Percentiles rank a stretch among this genome's conserved stretches.
phyloP scores from a whole-genome alignment of 2,797 vertebrate genomes.

The Leucoraja ocellata region DNA sequence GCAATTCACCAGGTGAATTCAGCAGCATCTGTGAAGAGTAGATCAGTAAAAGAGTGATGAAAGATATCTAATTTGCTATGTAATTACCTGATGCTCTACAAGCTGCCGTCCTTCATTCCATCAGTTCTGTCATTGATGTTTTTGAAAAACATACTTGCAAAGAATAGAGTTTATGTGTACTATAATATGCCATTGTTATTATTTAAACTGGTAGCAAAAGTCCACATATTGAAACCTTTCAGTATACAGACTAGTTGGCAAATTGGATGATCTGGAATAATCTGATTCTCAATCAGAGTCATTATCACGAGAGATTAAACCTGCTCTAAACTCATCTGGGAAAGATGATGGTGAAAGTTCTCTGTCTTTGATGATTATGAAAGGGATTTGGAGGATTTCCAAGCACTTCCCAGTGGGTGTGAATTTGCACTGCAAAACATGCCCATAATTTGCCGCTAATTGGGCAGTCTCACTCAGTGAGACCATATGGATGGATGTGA shows the following conservation, averaged over 20 bases:
- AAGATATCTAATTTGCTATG: too few species aligned
- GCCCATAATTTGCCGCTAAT: not conserved
- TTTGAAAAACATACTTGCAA: too few species aligned
- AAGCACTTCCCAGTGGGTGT: not conserved
- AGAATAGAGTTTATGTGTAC: too few species aligned
- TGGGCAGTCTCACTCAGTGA: not conserved
- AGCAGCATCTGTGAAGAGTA: too few species aligned
- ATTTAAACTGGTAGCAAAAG: not conserved
- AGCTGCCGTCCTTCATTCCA: too few species aligned
- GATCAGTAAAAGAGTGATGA: too few species aligned
- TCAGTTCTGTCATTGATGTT: too few species aligned
- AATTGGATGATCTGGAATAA: not conserved
- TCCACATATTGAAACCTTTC: not conserved
- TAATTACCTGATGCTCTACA: too few species aligned
- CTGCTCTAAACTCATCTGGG: not conserved
- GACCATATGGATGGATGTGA: not conserved
- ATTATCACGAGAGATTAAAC: not conserved
- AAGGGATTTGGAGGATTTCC: not conserved
- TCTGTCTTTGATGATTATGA: not conserved
- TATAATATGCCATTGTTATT: not conserved
- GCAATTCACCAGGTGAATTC: too few species aligned
- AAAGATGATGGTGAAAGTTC: not conserved
- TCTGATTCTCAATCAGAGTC: not conserved
- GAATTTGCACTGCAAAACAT: not conserved
- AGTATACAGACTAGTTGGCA: not conserved